Evolutionary conservation across 2,888 invertebrate genomes (phyloP), one percentile per base, ranked within the genome.

Genomic region (Parascotia fuliginaria): DNA sequence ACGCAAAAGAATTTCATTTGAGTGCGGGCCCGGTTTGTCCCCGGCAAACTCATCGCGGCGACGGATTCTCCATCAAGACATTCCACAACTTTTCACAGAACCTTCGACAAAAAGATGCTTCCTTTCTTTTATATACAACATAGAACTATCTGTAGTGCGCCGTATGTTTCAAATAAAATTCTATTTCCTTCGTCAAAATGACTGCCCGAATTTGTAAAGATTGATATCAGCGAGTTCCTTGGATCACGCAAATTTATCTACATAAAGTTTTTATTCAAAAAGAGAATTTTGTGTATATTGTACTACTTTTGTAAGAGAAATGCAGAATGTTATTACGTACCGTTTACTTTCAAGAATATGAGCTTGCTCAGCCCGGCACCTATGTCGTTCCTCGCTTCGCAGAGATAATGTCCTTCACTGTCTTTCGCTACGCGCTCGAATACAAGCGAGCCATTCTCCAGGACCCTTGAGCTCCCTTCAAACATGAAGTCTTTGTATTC

Each of bases 301-400:
- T 47, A 32, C 9, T n/a, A 9, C 1, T 3, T 51, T 44, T 41
- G 58, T 45, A 36, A 41, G 15, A 40, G 48, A 48, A 42, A 38
- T 14, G 27, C 16, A 34, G 15, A 24, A 19, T 38, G 46, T 53
- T 33, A n/a, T 33, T 37, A 88, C 94, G 93, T 91, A 97, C 97
- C 97, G 82, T 97, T 97, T 43, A 97, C 97, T 93, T 97, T 97
- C 46, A 97, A 90, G 81, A 96, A 96, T 69, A 98, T 96, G 44
- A 98, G 96, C 90, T 98, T 98, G 93, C 98, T 98, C 50, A 98
- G 95, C 9, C 97, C 98, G 11, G 96, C 95, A 0, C 97, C 98
- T 60, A 98, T 97, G 65, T 96, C 96, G 81, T 98, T 98, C 73
- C 96, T 95, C n/a, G 97, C 97, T 79, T 98, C 97, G 85, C 98